These are phyloP conservation scores for Petrosia ficiformis DNA, from an alignment of 37 sponge, comb jelly and placozoan genomes.

Conservation along the genomic window DNA sequence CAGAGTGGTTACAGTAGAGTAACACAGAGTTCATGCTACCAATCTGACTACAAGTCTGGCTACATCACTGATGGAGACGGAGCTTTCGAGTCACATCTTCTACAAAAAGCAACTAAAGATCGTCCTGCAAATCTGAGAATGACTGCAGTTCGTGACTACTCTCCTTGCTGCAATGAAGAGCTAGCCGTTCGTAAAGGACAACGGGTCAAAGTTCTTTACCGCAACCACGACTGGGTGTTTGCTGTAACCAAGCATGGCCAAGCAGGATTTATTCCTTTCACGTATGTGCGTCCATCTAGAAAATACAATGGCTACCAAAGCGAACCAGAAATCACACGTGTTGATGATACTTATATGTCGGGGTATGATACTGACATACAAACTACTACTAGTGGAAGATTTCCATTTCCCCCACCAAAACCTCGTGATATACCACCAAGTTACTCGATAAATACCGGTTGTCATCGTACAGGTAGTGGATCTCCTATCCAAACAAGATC, in stretches of 20 bases:
- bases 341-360: constrained; percentile 24
- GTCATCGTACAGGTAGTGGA: constrained; percentile 13
- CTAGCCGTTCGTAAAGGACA: constrained; percentile 71
- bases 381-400: not conserved
- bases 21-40: constrained; percentile 11
- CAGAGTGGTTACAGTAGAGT: not conserved
- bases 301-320: constrained; percentile 75
- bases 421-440: constrained; percentile 15
- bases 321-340: constrained; percentile 49
- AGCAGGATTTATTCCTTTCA: constrained; percentile 70
- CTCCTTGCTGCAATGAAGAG: constrained; percentile 76
- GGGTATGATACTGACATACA: constrained; percentile 86
- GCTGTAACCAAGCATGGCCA: constrained; percentile 71
- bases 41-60: constrained; percentile 7
- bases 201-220: constrained; percentile 71
- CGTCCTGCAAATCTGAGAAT: constrained; percentile 74
- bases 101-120: constrained; percentile 44
- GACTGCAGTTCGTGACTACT: constrained; percentile 73
- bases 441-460: constrained; percentile 39
- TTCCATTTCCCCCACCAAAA: not conserved
- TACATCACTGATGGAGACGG: constrained; percentile 66
- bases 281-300: constrained; percentile 63
- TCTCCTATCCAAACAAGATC: constrained; percentile 4
- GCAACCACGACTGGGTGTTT: constrained; percentile 80
- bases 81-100: constrained; percentile 61